Conservation (phyloP, 2,888 invertebrate species). For the Nemoura dubitans region DNA sequence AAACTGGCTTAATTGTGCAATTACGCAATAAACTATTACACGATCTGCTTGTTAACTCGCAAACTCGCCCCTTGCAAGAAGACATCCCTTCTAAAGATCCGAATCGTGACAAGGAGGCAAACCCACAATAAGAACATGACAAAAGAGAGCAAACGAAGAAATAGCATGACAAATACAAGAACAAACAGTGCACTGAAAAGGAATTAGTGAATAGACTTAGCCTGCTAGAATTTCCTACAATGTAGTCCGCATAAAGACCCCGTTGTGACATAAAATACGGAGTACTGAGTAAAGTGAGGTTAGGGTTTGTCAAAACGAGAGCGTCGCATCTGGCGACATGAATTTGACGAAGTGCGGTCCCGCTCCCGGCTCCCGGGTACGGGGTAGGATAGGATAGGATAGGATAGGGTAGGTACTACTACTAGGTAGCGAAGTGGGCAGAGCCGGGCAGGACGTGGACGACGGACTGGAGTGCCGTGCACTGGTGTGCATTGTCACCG, state of each 20-base stretch:
- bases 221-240: constrained; percentile 24
- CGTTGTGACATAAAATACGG: constrained; percentile 18
- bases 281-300: constrained; percentile 23
- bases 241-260: constrained; percentile 21
- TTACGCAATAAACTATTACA: constrained; percentile 7
- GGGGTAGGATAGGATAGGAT: neutral
- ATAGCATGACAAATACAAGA: constrained; percentile 36
- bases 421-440: no score
- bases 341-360: neutral
- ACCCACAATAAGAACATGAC: constrained; percentile 34
- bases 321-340: constrained; percentile 24
- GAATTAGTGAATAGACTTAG: constrained; percentile 37
- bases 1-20: constrained; percentile 13
- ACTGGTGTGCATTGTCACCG: constrained; percentile 40
- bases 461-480: no score
- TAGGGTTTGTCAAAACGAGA: constrained; percentile 32
- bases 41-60: constrained; percentile 25
- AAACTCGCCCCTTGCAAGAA: neutral
- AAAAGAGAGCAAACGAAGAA: constrained; percentile 40
- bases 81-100: neutral
- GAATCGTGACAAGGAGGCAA: neutral
- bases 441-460: neutral
- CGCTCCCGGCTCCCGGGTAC: no score
- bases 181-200: constrained; percentile 38
- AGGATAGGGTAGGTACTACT: no score